Evolutionary conservation across 2,113 vertebrate species (phyloP).

Genomic region (Sinocyclocheilus grahami): DNA sequence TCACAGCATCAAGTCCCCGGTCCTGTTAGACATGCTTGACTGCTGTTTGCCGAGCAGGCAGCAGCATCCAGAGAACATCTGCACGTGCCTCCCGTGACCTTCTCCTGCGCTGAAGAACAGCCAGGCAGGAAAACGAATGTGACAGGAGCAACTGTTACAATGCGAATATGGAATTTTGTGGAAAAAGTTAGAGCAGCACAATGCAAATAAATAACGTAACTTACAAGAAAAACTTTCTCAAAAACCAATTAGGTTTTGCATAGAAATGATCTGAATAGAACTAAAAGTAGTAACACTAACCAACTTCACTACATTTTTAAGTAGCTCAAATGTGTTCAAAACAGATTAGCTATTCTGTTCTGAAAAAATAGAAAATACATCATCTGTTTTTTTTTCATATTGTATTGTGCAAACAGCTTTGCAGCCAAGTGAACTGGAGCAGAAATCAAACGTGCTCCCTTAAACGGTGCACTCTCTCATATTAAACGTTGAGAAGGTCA

Average conservation of each 20-base stretch:
- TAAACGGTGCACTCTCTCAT: too few relatives aligned
- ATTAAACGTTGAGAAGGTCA: too few relatives aligned
- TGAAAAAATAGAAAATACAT: too few relatives aligned
- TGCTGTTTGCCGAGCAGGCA: not conserved
- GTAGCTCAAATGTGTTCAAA: too few relatives aligned
- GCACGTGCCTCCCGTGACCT: conserved; percentile 34
- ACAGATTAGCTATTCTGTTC: too few relatives aligned
- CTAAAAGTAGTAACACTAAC: too few relatives aligned
- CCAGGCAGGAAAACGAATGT: not conserved
- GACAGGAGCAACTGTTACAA: conserved; percentile 9
- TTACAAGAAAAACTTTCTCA: not conserved
- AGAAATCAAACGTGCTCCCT: too few relatives aligned
- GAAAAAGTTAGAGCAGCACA: not conserved
- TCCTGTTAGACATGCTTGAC: conserved; percentile 35
- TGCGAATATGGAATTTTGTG: not conserved
- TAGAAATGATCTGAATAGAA: not conserved
- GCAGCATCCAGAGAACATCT: conserved; percentile 20
- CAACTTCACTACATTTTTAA: too few relatives aligned
- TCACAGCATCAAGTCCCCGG: not conserved
- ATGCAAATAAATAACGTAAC: not conserved
- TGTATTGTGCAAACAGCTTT: too few relatives aligned
- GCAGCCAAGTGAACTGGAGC: too few relatives aligned
- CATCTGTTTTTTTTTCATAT: too few relatives aligned
- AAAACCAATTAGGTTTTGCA: not conserved
- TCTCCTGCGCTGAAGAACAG: not conserved